These are phyloP conservation scores for Pomatorhinus ruficollis DNA, from an alignment of 2,113 vertebrate species.

Conservation along the genomic window DNA sequence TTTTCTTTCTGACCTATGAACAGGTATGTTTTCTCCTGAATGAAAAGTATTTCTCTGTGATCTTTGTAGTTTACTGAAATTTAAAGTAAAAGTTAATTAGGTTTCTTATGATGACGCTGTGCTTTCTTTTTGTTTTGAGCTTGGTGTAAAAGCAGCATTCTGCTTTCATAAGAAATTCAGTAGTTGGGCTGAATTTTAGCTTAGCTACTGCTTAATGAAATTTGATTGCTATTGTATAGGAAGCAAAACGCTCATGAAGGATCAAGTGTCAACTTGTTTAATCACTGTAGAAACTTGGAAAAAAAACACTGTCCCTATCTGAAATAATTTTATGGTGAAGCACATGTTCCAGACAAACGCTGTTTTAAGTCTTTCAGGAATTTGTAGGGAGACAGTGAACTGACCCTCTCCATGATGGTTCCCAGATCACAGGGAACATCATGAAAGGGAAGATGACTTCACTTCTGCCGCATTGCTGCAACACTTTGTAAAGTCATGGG, in stretches of 20 bases:
- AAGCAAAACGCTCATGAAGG: neutral
- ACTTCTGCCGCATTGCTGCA: neutral
- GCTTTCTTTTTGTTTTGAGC: neutral
- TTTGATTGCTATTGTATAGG: neutral
- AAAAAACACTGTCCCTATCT: neutral
- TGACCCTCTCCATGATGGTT: neutral
- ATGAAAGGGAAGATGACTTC: neutral
- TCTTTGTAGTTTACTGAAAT: neutral
- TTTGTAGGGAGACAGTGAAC: neutral
- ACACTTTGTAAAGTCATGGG: neutral
- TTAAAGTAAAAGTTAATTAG: neutral
- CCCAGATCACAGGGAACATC: neutral
- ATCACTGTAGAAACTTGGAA: neutral
- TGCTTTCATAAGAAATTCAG: neutral
- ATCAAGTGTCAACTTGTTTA: neutral
- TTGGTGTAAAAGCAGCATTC: neutral
- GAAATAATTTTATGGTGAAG: neutral
- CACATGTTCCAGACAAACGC: fast-evolving
- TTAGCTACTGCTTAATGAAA: neutral
- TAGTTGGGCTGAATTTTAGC: neutral
- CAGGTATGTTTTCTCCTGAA: neutral
- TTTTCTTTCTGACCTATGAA: neutral
- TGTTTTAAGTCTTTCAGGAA: neutral
- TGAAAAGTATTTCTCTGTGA: neutral
- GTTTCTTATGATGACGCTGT: neutral